phyloP scores from a whole-genome alignment of 23 tunicate species.

The Pegea sp. region DNA sequence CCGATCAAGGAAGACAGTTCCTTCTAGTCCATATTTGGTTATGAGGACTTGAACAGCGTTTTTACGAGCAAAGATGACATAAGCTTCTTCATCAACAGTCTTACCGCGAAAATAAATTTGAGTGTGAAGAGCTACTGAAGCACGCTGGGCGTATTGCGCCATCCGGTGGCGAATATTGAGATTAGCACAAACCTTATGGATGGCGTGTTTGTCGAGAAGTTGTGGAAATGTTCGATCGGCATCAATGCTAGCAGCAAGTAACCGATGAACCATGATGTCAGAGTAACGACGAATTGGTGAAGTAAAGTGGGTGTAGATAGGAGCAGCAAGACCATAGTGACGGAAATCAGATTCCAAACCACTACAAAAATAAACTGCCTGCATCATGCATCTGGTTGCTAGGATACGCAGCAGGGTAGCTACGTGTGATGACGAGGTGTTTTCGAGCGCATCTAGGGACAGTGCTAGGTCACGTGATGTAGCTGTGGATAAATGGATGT shows the following conservation, averaged over 20 bases:
- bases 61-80: slow-evolving; percentile 55
- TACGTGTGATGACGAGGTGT: slow-evolving; percentile 25
- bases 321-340: slow-evolving; percentile 94
- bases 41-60: slow-evolving; percentile 81
- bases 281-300: slow-evolving; percentile 96
- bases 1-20: slow-evolving; percentile 80
- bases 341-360: slow-evolving; percentile 81
- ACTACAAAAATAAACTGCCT: slow-evolving; percentile 93
- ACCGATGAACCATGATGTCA: slow-evolving; percentile 81
- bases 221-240: slow-evolving; percentile 67
- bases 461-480: slow-evolving; percentile 72
- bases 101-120: slow-evolving; percentile 77
- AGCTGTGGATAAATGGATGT: slow-evolving; percentile 15
- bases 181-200: slow-evolving; percentile 62
- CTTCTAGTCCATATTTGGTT: slow-evolving; percentile 83
- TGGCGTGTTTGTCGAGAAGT: slow-evolving; percentile 53
- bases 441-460: slow-evolving; percentile 60
- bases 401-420: slow-evolving; percentile 70
- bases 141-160: slow-evolving; percentile 95
- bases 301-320: slow-evolving; percentile 95
- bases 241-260: slow-evolving; percentile 86
- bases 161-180: slow-evolving; percentile 79
- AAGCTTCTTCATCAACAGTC: slow-evolving; percentile 59
- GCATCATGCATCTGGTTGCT: slow-evolving; percentile 86
- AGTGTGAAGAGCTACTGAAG: slow-evolving; percentile 73